phyloP scores from a whole-genome alignment of 2,797 vertebrate genomes.

The Pogonophryne albipinna region DNA sequence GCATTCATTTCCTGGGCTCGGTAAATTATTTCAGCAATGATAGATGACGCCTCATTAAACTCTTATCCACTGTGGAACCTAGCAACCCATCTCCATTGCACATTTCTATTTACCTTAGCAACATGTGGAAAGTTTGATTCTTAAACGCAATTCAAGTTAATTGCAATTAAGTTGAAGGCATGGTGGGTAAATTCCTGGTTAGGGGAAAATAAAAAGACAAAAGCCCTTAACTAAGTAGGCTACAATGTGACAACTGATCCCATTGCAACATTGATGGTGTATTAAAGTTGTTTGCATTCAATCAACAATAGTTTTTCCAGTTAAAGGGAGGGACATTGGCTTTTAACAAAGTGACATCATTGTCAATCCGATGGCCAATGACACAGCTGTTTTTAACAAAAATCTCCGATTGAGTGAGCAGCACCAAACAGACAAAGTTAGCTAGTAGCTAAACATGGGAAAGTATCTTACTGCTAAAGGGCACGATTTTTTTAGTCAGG shows the following conservation, averaged over 20 bases:
- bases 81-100: slow-evolving; percentile 32
- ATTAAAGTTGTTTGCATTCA: not conserved
- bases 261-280: not conserved
- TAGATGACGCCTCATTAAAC: slow-evolving; percentile 47
- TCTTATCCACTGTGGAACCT: slow-evolving; percentile 35
- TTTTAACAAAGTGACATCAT: not conserved
- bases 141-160: slow-evolving; percentile 10
- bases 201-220: not conserved
- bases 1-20: slow-evolving; percentile 33
- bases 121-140: slow-evolving; percentile 30
- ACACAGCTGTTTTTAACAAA: not conserved
- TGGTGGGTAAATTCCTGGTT: not conserved
- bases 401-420: not conserved
- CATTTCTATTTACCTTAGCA: slow-evolving; percentile 27
- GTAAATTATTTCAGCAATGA: slow-evolving; percentile 38
- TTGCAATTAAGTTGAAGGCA: not conserved
- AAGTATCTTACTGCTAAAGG: not conserved
- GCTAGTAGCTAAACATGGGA: not conserved
- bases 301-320: not conserved
- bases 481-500: not conserved
- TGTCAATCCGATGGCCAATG: not conserved
- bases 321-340: not conserved
- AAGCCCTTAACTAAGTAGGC: not conserved
- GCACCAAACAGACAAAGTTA: not conserved
- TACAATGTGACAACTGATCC: not conserved